Evolutionary conservation across 2,888 invertebrate species (phyloP), one percentile per base, ranked within the genome.

Genomic region (Blera fallax): DNA sequence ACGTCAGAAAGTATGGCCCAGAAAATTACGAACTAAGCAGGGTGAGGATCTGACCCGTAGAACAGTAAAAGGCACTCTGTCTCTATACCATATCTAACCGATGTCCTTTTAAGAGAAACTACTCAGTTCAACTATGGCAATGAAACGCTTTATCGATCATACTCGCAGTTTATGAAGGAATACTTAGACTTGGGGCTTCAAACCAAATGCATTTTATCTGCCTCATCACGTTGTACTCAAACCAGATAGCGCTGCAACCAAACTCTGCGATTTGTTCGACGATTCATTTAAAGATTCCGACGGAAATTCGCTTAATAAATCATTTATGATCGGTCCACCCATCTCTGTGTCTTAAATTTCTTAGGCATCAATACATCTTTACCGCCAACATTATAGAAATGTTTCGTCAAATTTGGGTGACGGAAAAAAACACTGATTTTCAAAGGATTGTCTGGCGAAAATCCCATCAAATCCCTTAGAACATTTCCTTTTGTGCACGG

Each of bases 161-260:
- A 24, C 4, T 24, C 24, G 2, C 24, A 62, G 11, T 87, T 87
- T 58, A 52, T 88, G 32, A 40, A 58, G 5, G 82, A 87, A 37
- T 87, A 88, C 60, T 16, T 84, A 3, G n/a, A 10, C 3, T 32
- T 83, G 18, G 83, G 78, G 5, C 87, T 54, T 29, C 7, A 48
- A 43, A 18, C 32, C 34, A 10, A 80, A 87, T 10, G 62, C 62
- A 27, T 81, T 79, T 64, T 88, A 87, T 37, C 58, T 87, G 27
- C 67, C 87, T 11, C 83, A 88, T 43, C 87, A 88, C 56, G 80
- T 81, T 2, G 85, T 87, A 1, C 52, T 84, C 0, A 87, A 81
- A 37, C 62, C 83, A 6, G 76, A 76, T 27, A 88, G 82, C 45
- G 50, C 80, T 8, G 73, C 77, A 16, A 87, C 87, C 1, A 87